Base-by-base conservation (phyloP, 2,113 vertebrate species). In the Piprites chloris region DNA sequence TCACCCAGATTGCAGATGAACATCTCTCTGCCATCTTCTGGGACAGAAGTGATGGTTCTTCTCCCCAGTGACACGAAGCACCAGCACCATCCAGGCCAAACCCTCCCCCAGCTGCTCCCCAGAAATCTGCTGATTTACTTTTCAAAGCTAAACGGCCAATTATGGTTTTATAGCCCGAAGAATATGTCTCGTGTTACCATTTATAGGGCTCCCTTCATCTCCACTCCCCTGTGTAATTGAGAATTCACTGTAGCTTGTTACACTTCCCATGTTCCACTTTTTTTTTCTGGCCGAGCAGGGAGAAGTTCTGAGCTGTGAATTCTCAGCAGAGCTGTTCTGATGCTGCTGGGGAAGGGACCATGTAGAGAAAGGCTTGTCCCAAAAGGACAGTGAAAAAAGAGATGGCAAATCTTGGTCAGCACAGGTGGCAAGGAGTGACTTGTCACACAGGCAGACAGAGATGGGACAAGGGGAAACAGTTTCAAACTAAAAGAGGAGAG, bases 161-260 rank as follows among this genome's bases (percentile, higher is more conserved):
- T 85, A 32, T 0, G 16, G 56, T 19, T 66, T 75, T 33, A 11
- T 0, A 62, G 55, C 27, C 59, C 6, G 1, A 56, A 66, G 24
- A 46, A 18, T 11, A 14, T 14, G 26, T 47, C 85, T 49, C 41
- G 24, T 46, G 8, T 22, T 71, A 28, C 42, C 42, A 58, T n/a
- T 58, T 27, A 44, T 16, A 82, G 56, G 41, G 13, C 27, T 53
- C 65, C 32, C n/a, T 85, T 65, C 2, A 0, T 32, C 83, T 61
- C 26, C 4, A 1, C 16, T 21, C 42, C 33, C 2, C 67, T 46
- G 44, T 16, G 3, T 22, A 23, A 59, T 0, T n/a, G 26, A 65
- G 55, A 69, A 52, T 11, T 46, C n/a, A 14, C 56, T 27, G 37
- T 5, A 46, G 50, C 61, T 85, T 8, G 3, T 85, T 67, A 44